Evolutionary conservation across 2,888 invertebrate genomes (phyloP), one percentile per base, ranked within the genome.

Genomic region (Napeogenes inachia): DNA sequence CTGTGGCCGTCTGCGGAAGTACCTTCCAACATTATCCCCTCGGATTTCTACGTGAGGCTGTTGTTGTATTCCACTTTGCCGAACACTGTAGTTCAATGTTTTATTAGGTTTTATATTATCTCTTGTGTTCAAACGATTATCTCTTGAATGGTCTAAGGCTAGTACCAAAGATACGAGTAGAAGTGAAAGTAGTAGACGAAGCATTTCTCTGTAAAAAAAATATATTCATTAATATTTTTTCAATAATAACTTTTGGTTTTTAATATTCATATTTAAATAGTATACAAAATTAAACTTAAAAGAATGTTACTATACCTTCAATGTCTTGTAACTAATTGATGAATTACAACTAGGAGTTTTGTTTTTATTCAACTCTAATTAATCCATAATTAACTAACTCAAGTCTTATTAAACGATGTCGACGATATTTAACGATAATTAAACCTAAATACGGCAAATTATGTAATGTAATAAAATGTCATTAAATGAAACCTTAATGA

Each of bases 1-100:
- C 47, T 61, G 70, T 30, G 70, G 68, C 60, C 65, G 70, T 58
- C 66, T 71, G 64, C 73, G 65, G 70, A 78, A 71, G 59, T 82
- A 82, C 35, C 71, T 73, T 53, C 75, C 74, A 13, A 80, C 65
- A 60, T 76, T 73, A 67, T 81, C 81, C 53, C 79, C 75, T 68
- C 77, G 75, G 59, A 72, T 68, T 65, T 82, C 79, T 4, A 80
- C 63, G 59, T 78, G 77, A 2, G 78, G 70, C 4, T 75, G 75
- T 62, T 81, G 77, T 54, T 78, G 75, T 10, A 62, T 70, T 62
- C 75, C 73, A 33, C 67, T 66, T 62, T 81, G 80, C 62, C 81
- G 72, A 54, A 77, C 81, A 62, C 75, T 78, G 66, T 68, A 81
- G 45, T 74, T 62, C 4, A 81, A 67, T 60, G 73, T 77, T 4